phyloP scores from a whole-genome alignment of 2,888 invertebrate species.

The Eupelmus urozonus region DNA sequence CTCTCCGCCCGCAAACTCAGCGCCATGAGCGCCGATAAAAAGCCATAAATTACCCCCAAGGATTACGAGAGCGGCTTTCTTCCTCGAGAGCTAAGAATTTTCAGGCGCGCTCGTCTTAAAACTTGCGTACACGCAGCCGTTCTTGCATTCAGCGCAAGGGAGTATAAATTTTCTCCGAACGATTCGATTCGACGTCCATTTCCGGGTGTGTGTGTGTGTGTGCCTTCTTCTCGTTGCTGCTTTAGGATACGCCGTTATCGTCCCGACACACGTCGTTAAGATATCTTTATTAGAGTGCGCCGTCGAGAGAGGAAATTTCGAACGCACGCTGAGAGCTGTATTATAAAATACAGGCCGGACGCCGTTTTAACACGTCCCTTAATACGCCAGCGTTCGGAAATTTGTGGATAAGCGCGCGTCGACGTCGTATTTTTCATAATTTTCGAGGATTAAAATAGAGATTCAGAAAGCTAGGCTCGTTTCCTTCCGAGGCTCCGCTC shows the following conservation, averaged over 20 bases:
- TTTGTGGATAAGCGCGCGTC: constrained; percentile 38
- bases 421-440: constrained; percentile 50
- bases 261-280: constrained; percentile 56
- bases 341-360: too few relatives aligned
- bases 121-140: too few relatives aligned
- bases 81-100: constrained; percentile 1
- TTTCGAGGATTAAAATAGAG: constrained; percentile 55
- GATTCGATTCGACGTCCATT: constrained; percentile 44
- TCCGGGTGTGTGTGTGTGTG: constrained; percentile 39
- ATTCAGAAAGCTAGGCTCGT: background rate
- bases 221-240: background rate
- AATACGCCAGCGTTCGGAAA: background rate
- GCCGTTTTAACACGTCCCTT: background rate
- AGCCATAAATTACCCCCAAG: too few relatives aligned
- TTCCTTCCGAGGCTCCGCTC: background rate
- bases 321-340: background rate
- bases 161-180: constrained; percentile 21
- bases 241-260: constrained; percentile 35
- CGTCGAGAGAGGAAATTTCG: constrained; percentile 9
- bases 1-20: too few relatives aligned
- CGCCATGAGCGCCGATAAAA: too few relatives aligned
- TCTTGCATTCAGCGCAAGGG: too few relatives aligned
- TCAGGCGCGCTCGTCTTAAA: background rate
- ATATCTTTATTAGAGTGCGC: constrained; percentile 53
- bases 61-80: constrained; percentile 11